Evolutionary conservation across 2,113 vertebrate genomes (phyloP).

Genomic region (Copsychus sechellarum): DNA sequence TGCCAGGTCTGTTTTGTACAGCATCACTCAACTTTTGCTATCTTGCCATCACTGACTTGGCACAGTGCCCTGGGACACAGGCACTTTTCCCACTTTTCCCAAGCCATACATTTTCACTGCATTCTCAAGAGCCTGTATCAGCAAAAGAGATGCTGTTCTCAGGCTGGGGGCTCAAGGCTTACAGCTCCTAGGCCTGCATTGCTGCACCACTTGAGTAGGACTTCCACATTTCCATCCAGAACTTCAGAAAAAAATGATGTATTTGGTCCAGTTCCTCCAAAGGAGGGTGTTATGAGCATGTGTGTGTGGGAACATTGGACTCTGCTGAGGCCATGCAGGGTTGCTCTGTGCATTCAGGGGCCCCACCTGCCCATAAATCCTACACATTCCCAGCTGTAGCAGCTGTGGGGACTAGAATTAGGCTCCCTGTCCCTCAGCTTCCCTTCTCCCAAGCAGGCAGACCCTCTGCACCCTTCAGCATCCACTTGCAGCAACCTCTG

Average conservation of each 20-base stretch:
- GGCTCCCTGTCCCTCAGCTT: neutral
- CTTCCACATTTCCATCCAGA: neutral
- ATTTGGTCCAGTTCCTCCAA: neutral
- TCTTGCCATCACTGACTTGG: neutral
- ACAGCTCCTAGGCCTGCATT: neutral
- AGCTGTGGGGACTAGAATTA: neutral
- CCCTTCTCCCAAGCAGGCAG: neutral
- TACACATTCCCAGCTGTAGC: neutral
- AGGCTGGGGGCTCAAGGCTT: neutral
- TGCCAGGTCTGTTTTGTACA: neutral
- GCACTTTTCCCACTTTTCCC: neutral
- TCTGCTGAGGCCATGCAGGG: neutral
- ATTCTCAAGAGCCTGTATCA: neutral
- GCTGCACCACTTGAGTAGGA: neutral
- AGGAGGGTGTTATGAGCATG: fast-evolving
- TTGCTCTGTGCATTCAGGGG: neutral
- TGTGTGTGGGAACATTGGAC: fast-evolving
- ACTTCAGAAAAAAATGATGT: neutral
- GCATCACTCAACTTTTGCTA: neutral
- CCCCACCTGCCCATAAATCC: neutral
- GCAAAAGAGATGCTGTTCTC: neutral
- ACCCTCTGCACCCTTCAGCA: neutral
- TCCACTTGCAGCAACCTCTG: neutral
- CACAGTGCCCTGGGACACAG: neutral
- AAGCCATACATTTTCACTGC: neutral